Conservation (phyloP, 2,888 invertebrate species). For the Agrenia bidenticulata region DNA sequence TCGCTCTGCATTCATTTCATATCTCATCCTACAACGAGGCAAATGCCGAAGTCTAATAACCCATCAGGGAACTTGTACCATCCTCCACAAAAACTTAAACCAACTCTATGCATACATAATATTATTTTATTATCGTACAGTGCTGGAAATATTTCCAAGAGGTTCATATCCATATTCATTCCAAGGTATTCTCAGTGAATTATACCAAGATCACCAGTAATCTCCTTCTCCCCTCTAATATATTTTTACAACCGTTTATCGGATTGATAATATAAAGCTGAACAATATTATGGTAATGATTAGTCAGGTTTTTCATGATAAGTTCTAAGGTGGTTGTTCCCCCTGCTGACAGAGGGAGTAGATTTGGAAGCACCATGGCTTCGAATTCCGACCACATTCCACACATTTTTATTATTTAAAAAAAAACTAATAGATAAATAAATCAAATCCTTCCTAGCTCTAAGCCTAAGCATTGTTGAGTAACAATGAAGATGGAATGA, state of each 20-base stretch:
- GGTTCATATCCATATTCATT: too few relatives aligned
- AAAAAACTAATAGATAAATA: constrained; percentile 31
- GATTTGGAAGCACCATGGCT: neutral
- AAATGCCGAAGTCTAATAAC: constrained; percentile 14
- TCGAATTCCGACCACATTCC: constrained; percentile 46
- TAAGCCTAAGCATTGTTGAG: neutral
- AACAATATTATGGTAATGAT: too few relatives aligned
- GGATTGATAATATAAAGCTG: too few relatives aligned
- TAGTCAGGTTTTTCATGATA: too few relatives aligned
- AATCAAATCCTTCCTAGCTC: constrained; percentile 34
- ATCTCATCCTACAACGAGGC: constrained; percentile 15
- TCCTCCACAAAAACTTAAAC: too few relatives aligned
- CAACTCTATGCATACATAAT: too few relatives aligned
- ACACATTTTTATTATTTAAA: constrained; percentile 37
- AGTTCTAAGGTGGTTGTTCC: constrained; percentile 20
- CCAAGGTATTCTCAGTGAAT: too few relatives aligned
- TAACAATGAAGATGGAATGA: constrained; percentile 10
- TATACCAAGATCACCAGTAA: too few relatives aligned
- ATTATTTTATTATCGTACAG: too few relatives aligned
- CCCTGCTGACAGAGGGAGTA: constrained; percentile 43
- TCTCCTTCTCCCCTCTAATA: too few relatives aligned
- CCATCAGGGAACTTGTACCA: constrained; percentile 9
- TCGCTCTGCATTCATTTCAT: constrained; percentile 39
- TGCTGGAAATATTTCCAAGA: too few relatives aligned
- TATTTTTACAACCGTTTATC: too few relatives aligned